A percentile compares a stretch with the other conserved stretches of the same genome.
Evolutionary conservation across 2,797 vertebrate genomes (phyloP).

Genomic region (Heteromormyrus szaboi): DNA sequence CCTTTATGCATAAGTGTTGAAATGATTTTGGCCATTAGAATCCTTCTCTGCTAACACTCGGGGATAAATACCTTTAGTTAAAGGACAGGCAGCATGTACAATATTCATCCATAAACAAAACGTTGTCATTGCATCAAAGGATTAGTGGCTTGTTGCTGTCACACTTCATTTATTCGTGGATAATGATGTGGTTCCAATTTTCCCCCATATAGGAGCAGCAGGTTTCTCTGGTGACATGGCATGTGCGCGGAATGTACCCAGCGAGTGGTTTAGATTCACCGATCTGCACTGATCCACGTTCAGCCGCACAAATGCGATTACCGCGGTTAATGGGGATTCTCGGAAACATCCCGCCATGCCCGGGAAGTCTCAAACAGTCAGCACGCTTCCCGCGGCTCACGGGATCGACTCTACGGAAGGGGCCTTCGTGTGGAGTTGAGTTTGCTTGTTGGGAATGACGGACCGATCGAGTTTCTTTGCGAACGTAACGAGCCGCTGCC

Average conservation of each 20-base stretch:
- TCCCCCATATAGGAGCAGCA: background rate
- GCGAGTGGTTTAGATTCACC: background rate
- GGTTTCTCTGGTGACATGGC: background rate
- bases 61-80: background rate
- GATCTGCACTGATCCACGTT: conserved; percentile 10
- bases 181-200: background rate
- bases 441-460: background rate
- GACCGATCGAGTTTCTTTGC: background rate
- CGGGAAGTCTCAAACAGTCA: background rate
- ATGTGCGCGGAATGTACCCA: background rate
- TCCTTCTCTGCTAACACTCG: background rate
- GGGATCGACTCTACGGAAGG: background rate
- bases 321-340: background rate
- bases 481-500: background rate
- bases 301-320: conserved; percentile 14
- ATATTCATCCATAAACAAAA: background rate
- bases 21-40: background rate
- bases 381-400: background rate
- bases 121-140: background rate
- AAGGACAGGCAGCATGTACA: background rate
- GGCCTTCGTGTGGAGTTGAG: background rate
- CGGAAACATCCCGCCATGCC: background rate
- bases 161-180: background rate
- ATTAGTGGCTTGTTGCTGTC: background rate
- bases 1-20: background rate